A percentile compares a stretch with the other conserved stretches of the same genome.
Conservation (phyloP, 2,797 vertebrate genomes). For the Lophius americanus region DNA sequence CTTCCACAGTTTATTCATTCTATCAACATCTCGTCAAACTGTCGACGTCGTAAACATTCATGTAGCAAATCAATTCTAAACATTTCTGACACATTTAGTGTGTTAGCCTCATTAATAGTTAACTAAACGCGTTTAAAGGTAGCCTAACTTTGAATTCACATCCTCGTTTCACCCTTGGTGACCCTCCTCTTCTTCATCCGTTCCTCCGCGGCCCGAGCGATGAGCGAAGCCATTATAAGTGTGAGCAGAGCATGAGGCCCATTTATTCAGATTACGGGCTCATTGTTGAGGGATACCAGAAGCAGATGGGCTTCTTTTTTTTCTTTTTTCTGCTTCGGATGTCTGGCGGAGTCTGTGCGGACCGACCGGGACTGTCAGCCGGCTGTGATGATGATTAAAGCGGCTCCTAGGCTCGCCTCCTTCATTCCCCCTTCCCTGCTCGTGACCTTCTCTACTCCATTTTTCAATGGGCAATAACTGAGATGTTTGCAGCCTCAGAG, state of each 20-base stretch:
- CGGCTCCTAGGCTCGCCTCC: constrained; percentile 51
- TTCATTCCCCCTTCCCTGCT: constrained; percentile 2
- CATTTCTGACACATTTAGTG: not conserved
- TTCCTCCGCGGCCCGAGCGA: constrained; percentile 27
- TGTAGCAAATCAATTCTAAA: no score
- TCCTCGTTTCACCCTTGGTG: constrained; percentile 1
- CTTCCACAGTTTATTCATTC: not conserved
- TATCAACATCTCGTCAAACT: no score
- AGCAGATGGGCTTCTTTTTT: constrained; percentile 77
- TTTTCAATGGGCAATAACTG: constrained; percentile 24
- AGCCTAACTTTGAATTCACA: not conserved
- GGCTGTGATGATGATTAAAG: constrained; percentile 80
- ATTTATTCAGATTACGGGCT: constrained; percentile 81
- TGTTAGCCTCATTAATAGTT: not conserved
- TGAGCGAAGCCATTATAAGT: constrained; percentile 58
- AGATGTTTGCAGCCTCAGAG: constrained; percentile 18
- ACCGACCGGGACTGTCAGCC: constrained; percentile 63
- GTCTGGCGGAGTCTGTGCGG: constrained; percentile 42
- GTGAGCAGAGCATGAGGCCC: constrained; percentile 57
- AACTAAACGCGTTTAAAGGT: constrained; percentile 5
- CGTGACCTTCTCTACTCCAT: constrained; percentile 7
- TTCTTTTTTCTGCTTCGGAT: constrained; percentile 49
- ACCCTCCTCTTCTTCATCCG: constrained; percentile 48
- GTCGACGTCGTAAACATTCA: no score
- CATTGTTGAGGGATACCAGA: constrained; percentile 68